Evolutionary conservation across 2,797 vertebrate genomes (phyloP), one percentile per base, ranked within the genome.

Genomic region (Muraenolepis orangiensis): DNA sequence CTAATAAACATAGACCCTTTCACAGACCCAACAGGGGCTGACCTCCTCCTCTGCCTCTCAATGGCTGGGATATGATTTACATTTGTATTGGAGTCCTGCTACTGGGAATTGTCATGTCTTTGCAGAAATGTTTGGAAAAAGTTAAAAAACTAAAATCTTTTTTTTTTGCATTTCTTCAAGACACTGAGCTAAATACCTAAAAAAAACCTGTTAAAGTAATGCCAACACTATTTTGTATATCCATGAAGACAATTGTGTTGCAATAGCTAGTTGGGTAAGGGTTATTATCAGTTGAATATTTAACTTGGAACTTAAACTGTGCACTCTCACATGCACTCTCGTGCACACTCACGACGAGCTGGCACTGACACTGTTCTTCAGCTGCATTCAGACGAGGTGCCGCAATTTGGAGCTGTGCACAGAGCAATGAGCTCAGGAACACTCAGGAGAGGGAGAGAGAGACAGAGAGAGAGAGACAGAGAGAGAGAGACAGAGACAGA

Each of bases 361-460:
- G 73, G 79, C 79, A 85, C 82, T 72, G 70, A 80, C 75, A 72
- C 76, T 26, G 70, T 78, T 79, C 79, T 64, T 73, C 70, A 57
- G 32, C 76, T 81, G 79, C 83, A 83, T 75, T 86, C 82, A 84
- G 81, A 84, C 42, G 40, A 81, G 8, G 64, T 67, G 30, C 74
- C 40, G 66, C 74, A 79, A 76, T 78, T 79, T 3, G 23, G 61
- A 70, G 72, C 72, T 74, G 69, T 71, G 75, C 73, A 46, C 66
- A 66, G 74, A 83, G 66, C 69, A 74, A 85, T 84, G 80, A 87
- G 80, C 87, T 84, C 77, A 86, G 74, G 42, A 46, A 77, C n/a
- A n/a, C n/a, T n/a, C n/a, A n/a, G n/a, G 69, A 73, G 3, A 72
- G 73, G 68, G 38, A 23, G 29, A 76, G 74, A 74, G 66, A 70